Evolutionary conservation across 2,888 invertebrate genomes (phyloP).

Genomic region (Leucoptera coffeella): DNA sequence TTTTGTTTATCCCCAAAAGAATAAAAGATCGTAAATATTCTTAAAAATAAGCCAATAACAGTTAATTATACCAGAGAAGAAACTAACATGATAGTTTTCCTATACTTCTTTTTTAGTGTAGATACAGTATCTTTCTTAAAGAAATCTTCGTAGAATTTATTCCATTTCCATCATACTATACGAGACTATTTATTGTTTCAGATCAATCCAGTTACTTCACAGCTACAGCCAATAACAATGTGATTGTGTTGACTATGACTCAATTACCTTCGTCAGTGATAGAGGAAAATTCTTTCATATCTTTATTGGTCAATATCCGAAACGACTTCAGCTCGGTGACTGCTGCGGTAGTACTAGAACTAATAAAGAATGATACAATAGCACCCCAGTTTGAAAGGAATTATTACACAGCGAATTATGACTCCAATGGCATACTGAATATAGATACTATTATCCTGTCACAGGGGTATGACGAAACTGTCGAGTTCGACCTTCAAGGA

Average conservation of each 20-base stretch:
- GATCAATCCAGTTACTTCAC: conserved; percentile 15
- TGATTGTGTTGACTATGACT: conserved; percentile 16
- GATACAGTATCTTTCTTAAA: too few species aligned
- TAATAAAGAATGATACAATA: conserved; percentile 21
- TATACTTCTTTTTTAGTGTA: too few species aligned
- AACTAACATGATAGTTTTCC: too few species aligned
- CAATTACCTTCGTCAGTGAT: conserved; percentile 14
- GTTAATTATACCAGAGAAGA: too few species aligned
- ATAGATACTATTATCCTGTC: conserved; percentile 8
- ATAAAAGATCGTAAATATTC: too few species aligned
- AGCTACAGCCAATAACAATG: conserved; percentile 11
- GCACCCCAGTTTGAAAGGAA: conserved; percentile 21
- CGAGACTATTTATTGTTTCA: too few species aligned
- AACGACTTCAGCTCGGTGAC: conserved; percentile 12
- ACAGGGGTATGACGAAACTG: conserved; percentile 3
- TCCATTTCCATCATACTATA: too few species aligned
- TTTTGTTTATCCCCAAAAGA: too few species aligned
- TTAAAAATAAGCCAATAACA: too few species aligned
- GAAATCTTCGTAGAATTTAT: too few species aligned
- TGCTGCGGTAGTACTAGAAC: conserved; percentile 19
- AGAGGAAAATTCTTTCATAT: conserved; percentile 16
- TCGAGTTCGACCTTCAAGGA: conserved; percentile 2
- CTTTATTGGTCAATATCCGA: conserved; percentile 16
- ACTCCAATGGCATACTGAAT: conserved; percentile 12
- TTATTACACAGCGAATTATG: conserved; percentile 20